phyloP scores from a whole-genome alignment of 2,797 vertebrate species.

The Sciurus vulgaris region DNA sequence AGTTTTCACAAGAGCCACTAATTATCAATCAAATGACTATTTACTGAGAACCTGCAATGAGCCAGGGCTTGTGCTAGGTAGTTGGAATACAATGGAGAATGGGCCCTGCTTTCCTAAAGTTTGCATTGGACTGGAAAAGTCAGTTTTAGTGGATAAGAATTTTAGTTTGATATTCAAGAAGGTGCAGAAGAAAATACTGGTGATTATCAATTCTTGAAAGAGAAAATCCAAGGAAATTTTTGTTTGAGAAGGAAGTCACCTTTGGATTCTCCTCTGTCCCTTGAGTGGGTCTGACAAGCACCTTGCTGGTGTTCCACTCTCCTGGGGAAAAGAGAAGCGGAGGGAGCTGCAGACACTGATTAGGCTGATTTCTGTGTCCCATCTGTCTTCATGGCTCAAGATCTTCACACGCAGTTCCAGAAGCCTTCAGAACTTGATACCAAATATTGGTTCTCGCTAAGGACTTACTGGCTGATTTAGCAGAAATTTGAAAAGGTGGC shows the following conservation, averaged over 20 bases:
- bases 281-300: constrained; percentile 34
- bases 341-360: constrained; percentile 41
- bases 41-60: not conserved
- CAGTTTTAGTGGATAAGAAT: not conserved
- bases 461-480: constrained; percentile 68
- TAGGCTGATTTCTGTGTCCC: constrained; percentile 65
- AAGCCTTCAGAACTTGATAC: constrained; percentile 61
- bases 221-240: not conserved
- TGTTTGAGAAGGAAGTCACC: not conserved
- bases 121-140: not conserved
- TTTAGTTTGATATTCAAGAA: not conserved
- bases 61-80: not conserved
- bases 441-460: constrained; percentile 69
- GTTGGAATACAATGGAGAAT: not conserved
- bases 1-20: not conserved
- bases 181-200: not conserved
- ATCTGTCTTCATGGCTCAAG: constrained; percentile 72
- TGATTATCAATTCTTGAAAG: not conserved
- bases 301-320: constrained; percentile 12
- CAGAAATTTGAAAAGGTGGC: constrained; percentile 63
- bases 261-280: constrained; percentile 45
- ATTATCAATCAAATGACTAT: not conserved
- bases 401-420: constrained; percentile 61
- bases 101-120: not conserved
- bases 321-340: constrained; percentile 13